These are phyloP conservation scores for Choristoneura fumiferana DNA, from an alignment of 1,140 invertebrate genomes.

Conservation along the genomic window DNA sequence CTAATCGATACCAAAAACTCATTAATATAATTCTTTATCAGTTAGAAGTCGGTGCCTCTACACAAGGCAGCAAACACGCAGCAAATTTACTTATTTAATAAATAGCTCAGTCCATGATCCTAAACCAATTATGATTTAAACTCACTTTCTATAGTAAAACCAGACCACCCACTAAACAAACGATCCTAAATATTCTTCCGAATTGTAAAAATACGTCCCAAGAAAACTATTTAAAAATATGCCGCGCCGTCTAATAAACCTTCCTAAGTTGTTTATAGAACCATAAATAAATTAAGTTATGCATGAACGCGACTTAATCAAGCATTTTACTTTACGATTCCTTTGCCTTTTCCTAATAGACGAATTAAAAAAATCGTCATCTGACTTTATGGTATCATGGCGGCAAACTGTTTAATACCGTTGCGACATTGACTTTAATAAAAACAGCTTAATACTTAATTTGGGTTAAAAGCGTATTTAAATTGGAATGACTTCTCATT, in stretches of 20 bases:
- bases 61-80: too few relatives aligned
- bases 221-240: neutral
- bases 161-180: constrained; percentile 3
- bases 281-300: constrained; percentile 16
- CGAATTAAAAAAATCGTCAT: neutral
- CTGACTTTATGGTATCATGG: neutral
- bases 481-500: constrained; percentile 2
- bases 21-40: too few relatives aligned
- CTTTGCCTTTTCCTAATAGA: neutral
- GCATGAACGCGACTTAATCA: constrained; percentile 6
- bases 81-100: too few relatives aligned
- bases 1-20: too few relatives aligned
- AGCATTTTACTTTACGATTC: constrained; percentile 11
- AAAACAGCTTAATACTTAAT: constrained; percentile 9
- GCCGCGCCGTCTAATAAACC: neutral
- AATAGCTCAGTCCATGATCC: too few relatives aligned
- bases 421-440: constrained; percentile 13
- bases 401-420: neutral
- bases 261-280: constrained; percentile 4
- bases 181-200: neutral
- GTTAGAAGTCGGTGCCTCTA: too few relatives aligned
- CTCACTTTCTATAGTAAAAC: neutral
- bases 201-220: neutral
- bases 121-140: too few relatives aligned
- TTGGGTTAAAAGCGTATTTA: constrained; percentile 1